Percentiles rank a stretch among this genome's conserved stretches.
These are phyloP conservation scores for Drosophila rellima DNA, from an alignment of 2,888 invertebrate species.

Conservation along the genomic window DNA sequence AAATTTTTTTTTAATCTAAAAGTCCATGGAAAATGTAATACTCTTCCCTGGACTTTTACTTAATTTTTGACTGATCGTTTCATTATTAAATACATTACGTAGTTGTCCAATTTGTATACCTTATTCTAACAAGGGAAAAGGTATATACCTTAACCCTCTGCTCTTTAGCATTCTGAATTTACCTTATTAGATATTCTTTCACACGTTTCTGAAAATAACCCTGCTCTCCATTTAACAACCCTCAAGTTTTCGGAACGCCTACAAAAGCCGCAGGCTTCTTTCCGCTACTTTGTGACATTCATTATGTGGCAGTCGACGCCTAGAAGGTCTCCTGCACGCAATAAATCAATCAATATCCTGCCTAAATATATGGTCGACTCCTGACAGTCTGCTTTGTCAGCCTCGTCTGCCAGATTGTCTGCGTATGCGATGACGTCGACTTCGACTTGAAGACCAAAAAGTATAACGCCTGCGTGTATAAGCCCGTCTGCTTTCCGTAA, in stretches of 20 bases:
- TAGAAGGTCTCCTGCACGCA: slow-evolving; percentile 50
- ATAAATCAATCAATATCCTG: slow-evolving; percentile 65
- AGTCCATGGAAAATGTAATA: too few relatives aligned
- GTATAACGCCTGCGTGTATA: slow-evolving; percentile 55
- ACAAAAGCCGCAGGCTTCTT: slow-evolving; percentile 31
- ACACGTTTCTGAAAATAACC: not conserved
- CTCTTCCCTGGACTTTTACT: too few relatives aligned
- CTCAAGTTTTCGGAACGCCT: slow-evolving; percentile 35
- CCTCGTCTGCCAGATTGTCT: slow-evolving; percentile 42
- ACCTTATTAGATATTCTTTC: not conserved
- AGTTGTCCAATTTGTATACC: too few relatives aligned
- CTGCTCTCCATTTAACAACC: slow-evolving; percentile 51
- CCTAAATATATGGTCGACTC: slow-evolving; percentile 50
- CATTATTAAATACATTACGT: too few relatives aligned
- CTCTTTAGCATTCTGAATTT: too few relatives aligned
- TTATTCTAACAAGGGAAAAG: too few relatives aligned
- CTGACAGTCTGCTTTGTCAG: slow-evolving; percentile 5
- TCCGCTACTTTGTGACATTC: slow-evolving; percentile 53
- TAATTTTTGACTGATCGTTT: too few relatives aligned
- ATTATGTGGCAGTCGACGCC: slow-evolving; percentile 54
- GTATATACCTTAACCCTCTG: not conserved
- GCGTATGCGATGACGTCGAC: slow-evolving; percentile 27
- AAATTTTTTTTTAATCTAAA: too few relatives aligned
- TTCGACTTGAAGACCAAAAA: slow-evolving; percentile 49
- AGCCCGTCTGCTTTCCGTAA: slow-evolving; percentile 44